Base-by-base conservation (phyloP, 2,113 vertebrate species). In the Pollachius pollachius region DNA sequence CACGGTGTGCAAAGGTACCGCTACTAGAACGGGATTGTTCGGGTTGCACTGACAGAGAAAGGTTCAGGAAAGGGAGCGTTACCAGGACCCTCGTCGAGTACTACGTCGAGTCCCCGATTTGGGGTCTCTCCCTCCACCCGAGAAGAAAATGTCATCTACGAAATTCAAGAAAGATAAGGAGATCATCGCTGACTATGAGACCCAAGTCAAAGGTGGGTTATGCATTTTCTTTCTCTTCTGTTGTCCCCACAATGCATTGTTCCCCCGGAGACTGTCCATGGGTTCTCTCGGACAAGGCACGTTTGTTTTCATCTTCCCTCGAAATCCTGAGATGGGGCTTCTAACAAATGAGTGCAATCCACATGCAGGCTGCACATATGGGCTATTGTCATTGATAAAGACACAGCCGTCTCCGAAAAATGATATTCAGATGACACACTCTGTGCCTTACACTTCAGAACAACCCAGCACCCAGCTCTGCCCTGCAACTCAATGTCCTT, bases 141-240 rank as follows among this genome's bases (percentile, higher is more conserved):
- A 74, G 58, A 84, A 71, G 84, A 89, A 93, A 83, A 97, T 98
- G 96, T 96, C 95, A 86, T 95, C 95, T 77, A 92, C 93, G 67
- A 95, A 89, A 93, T 94, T 89, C 86, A 97, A 94, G 94, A 97
- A 97, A 87, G 96, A 97, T 85, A 97, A 97, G 91, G 96, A 97
- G 89, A 97, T 97, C 89, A 96, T 95, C 65, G 93, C 94, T 0
- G 96, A 97, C 72, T 97, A 97, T 86, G 96, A 97, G 89, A 95
- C 95, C 76, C 96, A 97, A 92, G 95, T 98, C 71, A 98, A 98
- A 96, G 96, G 96, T 97, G 80, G 85, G 94, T 65, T 75, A 65
- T 57, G 78, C 9, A 1, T 66, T 41, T 60, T 60, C 5, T 54
- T 13, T 21, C 57, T 57, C 16, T 66, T 48, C 19, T 60, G 25